Evolutionary conservation across 2,113 vertebrate species (phyloP), one percentile per base, ranked within the genome.

Genomic region (Regulus satrapa): DNA sequence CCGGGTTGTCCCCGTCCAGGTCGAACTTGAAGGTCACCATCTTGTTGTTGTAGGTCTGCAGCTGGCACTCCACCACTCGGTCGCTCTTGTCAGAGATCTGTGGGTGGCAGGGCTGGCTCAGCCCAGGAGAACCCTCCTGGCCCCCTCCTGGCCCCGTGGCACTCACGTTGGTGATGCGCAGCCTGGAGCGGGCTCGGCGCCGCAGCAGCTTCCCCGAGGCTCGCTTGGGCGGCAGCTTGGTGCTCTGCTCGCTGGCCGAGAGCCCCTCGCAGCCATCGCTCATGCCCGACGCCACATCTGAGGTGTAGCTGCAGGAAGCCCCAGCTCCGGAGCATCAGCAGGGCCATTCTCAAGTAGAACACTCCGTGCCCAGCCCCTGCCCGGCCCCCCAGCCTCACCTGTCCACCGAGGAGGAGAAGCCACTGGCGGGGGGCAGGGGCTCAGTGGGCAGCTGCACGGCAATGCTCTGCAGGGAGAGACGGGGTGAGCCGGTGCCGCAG

Each of bases 1-100:
- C 99, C 0, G 99, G 99, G 85, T 98, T 99, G 98, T 99, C 99
- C 66, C 99, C 99, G 1, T 99, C 99, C 97, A 99, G 98, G 95
- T 99, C 99, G 2, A 99, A 99, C 94, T 99, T 99, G 96, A 99
- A 99, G 8, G 99, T 99, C 95, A 99, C 99, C 99, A 99, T 99
- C 97, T 99, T 99, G 92, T 97, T 99, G 98, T 99, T 98, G 97
- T 99, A 98, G 10, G 99, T 99, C 97, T 99, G 98, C 66, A 99
- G 98, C 97, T 99, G 98, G 97, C 99, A 99, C 94, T 99, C 99
- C 68, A 99, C 99, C 92, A 99, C 99, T 7, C 98, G 98, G 92
- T 99, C 99, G 4, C 83, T 98, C 97, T 98, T 98, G 96, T 99
- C 98, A 0, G 98, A 99, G 92, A 99, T 98, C 99, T 99, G 86